Evolutionary conservation across 1,140 invertebrate species (phyloP), one percentile per base, ranked within the genome.

Genomic region (Trachymyrmex septentrionalis): DNA sequence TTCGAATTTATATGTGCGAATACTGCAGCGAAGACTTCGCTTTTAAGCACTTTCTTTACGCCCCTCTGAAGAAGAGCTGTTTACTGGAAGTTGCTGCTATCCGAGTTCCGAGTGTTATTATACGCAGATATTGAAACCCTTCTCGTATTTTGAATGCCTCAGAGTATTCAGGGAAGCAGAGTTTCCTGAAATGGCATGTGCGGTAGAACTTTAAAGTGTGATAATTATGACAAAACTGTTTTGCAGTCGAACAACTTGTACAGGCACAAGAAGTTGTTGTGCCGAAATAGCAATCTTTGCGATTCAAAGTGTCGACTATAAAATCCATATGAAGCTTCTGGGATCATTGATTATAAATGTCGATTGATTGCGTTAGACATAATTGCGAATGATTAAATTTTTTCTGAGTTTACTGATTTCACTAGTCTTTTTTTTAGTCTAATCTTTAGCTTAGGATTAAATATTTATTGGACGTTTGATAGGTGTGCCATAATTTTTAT

Each of bases 171-270:
- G 1, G 2, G 7, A 92, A 91, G 44, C 88, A 87, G 27, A 78
- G 72, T 0, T 87, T 88, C 30, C 73, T 93, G 9, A 82, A 73
- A 30, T 91, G 89, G 67, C 93, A 93, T 53, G 82, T 94, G 92
- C 64, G 92, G 92, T 7, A 90, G 76, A 38, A 93, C 88, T 0
- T 85, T 92, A 34, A 91, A 90, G 5, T 96, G 95, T 72, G 81
- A 91, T 6, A 81, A 80, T 19, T 96, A 95, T 80, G 92, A 91
- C 44, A 94, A 95, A 57, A 94, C 91, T 1, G 96, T 95, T 87
- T 89, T 94, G 7, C 93, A 95, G 44, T 94, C 91, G 48, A 94
- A 93, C 69, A 94, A 93, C 38, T 78, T 96, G 0, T 92, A 92
- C 5, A 93, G 94, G 12, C 95, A 96, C 73, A 78, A 21, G 14